Evolutionary conservation across 1,140 invertebrate genomes (phyloP).

Genomic region (Formica exsecta): DNA sequence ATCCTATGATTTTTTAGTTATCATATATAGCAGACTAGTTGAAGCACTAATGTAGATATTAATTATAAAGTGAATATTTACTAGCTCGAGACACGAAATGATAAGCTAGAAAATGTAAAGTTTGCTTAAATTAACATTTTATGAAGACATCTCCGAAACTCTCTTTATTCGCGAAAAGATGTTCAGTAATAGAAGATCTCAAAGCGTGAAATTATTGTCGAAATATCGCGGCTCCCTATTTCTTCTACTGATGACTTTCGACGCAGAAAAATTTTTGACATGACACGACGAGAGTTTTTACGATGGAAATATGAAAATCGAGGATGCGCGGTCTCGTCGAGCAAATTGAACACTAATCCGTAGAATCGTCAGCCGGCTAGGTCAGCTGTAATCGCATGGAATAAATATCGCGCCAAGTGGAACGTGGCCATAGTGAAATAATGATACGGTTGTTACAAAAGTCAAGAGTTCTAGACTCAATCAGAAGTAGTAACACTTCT

Average conservation of each 20-base stretch:
- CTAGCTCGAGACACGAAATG: not conserved
- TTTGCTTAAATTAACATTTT: constrained; percentile 1
- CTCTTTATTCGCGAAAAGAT: not conserved
- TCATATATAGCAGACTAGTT: not conserved
- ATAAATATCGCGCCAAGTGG: constrained; percentile 37
- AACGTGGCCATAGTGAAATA: constrained; percentile 37
- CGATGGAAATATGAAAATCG: constrained; percentile 60
- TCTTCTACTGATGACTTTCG: not conserved
- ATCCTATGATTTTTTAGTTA: not conserved
- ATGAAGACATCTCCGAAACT: not conserved
- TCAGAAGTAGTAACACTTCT: not conserved
- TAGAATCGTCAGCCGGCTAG: constrained; percentile 21
- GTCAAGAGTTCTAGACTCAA: constrained; percentile 11
- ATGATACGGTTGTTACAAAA: constrained; percentile 33
- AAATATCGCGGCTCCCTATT: not conserved
- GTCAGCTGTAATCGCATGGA: constrained; percentile 49
- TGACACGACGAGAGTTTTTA: not conserved
- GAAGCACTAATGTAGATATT: not conserved
- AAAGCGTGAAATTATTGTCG: not conserved
- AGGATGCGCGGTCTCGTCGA: constrained; percentile 37
- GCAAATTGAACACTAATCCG: constrained; percentile 65
- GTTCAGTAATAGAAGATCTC: not conserved
- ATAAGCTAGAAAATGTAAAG: not conserved
- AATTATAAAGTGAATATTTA: constrained; percentile 25
- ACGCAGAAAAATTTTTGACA: not conserved